Percentiles rank a stretch among this genome's conserved stretches.
Conservation (phyloP, 2,113 vertebrate genomes). For the Isurus oxyrinchus region DNA sequence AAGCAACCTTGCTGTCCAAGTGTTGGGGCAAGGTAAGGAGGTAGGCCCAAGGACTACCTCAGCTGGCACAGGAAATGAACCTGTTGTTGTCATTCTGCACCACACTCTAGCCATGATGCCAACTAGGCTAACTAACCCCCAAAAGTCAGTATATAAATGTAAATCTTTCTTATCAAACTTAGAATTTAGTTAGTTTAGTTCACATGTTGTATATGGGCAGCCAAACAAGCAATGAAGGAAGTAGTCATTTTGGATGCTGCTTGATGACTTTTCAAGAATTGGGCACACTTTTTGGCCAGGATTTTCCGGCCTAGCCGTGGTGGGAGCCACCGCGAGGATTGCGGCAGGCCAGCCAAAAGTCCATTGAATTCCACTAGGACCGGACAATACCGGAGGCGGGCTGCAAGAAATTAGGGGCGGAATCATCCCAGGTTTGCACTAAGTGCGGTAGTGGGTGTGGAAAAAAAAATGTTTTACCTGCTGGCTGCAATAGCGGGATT, state of each 20-base stretch:
- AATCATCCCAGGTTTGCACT: too few relatives aligned
- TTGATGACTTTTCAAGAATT: background rate
- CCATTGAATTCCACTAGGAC: too few relatives aligned
- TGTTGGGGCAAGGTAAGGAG: background rate
- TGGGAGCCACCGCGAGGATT: too few relatives aligned
- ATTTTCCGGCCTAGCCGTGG: too few relatives aligned
- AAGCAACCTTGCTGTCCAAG: background rate
- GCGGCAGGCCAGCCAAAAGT: too few relatives aligned
- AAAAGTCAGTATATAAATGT: background rate
- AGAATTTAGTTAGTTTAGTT: background rate
- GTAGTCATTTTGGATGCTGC: background rate
- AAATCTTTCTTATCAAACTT: background rate
- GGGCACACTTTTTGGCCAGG: background rate
- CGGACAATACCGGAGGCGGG: too few relatives aligned
- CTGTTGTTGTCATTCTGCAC: background rate
- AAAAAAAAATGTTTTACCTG: too few relatives aligned
- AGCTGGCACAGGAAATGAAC: too few relatives aligned
- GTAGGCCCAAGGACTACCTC: too few relatives aligned
- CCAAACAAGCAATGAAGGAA: background rate
- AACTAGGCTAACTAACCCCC: background rate
- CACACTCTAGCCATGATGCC: background rate
- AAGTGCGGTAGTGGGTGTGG: too few relatives aligned
- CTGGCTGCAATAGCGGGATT: too few relatives aligned
- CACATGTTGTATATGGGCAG: background rate
- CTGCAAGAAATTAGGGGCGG: too few relatives aligned